These are phyloP conservation scores for Megaceryle maxima DNA, from an alignment of 2,113 vertebrate genomes.

Conservation along the genomic window DNA sequence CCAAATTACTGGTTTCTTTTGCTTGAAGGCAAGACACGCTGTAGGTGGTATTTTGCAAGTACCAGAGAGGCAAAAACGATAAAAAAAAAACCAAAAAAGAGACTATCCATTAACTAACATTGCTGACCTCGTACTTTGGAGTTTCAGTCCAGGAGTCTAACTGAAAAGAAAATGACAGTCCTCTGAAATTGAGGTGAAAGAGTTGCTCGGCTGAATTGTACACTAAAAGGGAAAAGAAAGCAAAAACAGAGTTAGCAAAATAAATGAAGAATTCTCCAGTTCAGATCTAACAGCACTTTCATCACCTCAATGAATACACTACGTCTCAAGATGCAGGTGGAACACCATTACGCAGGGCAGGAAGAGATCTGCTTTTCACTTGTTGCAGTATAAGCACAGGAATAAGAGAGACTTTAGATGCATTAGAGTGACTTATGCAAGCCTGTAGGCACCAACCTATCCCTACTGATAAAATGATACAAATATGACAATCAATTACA, in stretches of 20 bases:
- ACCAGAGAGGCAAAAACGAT: not conserved
- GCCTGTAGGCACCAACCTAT: not conserved
- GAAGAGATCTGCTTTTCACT: not conserved
- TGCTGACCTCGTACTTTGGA: slow-evolving; percentile 96
- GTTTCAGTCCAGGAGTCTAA: slow-evolving; percentile 99
- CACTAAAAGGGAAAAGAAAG: slow-evolving; percentile 74
- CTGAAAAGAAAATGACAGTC: slow-evolving; percentile 97
- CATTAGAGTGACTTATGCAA: not conserved
- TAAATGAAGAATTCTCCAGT: not conserved
- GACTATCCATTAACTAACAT: not conserved
- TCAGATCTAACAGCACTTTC: not conserved
- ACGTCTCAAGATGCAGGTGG: not conserved
- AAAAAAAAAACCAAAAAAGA: not conserved
- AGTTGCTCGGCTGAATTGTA: slow-evolving; percentile 98
- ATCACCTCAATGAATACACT: not conserved
- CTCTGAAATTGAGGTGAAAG: slow-evolving; percentile 99
- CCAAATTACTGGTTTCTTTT: not conserved
- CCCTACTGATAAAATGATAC: not conserved
- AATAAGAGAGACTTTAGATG: not conserved
- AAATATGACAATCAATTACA: not conserved
- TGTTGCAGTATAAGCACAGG: not conserved
- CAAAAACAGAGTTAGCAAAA: not conserved
- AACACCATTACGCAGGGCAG: not conserved
- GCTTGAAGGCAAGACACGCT: not conserved
- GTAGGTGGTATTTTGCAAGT: not conserved